phyloP scores from a whole-genome alignment of 2,113 vertebrate species.

The Pavo muticus region DNA sequence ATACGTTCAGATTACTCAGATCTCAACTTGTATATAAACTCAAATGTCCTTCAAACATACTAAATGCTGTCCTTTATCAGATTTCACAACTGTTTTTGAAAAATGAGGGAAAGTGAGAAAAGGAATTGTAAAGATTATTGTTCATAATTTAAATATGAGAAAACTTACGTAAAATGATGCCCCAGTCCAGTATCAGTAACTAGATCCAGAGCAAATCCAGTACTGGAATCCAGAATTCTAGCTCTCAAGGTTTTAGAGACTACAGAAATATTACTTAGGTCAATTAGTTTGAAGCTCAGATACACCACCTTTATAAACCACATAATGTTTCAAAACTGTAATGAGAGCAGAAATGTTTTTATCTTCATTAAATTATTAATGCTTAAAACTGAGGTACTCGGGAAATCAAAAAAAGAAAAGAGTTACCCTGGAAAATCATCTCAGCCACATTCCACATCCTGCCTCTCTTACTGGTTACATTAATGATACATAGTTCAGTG shows the following conservation, averaged over 20 bases:
- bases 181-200: background rate
- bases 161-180: background rate
- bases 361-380: constrained; percentile 31
- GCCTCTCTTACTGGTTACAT: background rate
- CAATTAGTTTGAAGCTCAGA: background rate
- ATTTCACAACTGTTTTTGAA: background rate
- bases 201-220: background rate
- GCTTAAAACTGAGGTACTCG: background rate
- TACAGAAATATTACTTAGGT: background rate
- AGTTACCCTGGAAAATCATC: background rate
- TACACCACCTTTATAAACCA: background rate
- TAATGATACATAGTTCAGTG: background rate
- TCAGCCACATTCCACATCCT: background rate
- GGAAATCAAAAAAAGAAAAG: background rate
- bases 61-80: background rate
- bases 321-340: background rate
- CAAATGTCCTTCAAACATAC: background rate
- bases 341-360: background rate
- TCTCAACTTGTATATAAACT: background rate
- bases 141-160: background rate
- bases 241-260: background rate
- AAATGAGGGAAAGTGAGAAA: background rate
- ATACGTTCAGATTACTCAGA: background rate
- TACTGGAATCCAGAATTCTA: background rate
- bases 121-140: background rate